Conservation (phyloP, 2,888 invertebrate species). For the Masnerella sp. region DNA sequence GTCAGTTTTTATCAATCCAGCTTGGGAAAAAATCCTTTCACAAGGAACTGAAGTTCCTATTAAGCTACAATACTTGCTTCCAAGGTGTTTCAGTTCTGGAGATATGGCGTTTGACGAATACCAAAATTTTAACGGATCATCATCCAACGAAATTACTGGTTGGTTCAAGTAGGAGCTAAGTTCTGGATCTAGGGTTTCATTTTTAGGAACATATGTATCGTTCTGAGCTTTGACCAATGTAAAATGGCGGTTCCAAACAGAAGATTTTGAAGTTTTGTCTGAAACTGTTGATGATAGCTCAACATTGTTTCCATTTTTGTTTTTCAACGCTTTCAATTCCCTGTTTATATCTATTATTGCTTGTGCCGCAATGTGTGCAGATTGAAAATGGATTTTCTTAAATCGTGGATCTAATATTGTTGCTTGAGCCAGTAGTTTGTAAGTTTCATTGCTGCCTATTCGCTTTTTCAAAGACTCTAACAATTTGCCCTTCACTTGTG, state of each 20-base stretch:
- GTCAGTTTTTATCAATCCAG: constrained; percentile 1
- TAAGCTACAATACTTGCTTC: background rate
- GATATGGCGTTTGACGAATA: background rate
- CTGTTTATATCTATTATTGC: constrained; percentile 1
- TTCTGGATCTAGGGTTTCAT: constrained; percentile 6
- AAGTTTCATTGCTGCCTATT: background rate
- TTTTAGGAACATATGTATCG: background rate
- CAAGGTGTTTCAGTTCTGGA: constrained; percentile 1
- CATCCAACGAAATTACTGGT: background rate
- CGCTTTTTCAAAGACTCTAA: background rate
- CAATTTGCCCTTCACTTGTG: background rate
- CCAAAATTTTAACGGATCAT: background rate
- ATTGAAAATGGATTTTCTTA: constrained; percentile 6
- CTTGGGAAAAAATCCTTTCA: constrained; percentile 17
- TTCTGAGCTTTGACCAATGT: constrained; percentile 1
- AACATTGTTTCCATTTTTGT: background rate
- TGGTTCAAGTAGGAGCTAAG: background rate
- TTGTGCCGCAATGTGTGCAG: background rate
- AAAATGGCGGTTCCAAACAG: background rate
- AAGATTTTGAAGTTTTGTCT: background rate
- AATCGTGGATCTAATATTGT: constrained; percentile 3
- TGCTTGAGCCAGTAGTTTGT: background rate
- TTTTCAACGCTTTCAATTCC: background rate
- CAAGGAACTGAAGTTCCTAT: constrained; percentile 17
- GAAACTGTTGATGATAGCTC: background rate